These are phyloP conservation scores for Copsychus sechellarum DNA, from an alignment of 2,113 vertebrate genomes.

Conservation along the genomic window DNA sequence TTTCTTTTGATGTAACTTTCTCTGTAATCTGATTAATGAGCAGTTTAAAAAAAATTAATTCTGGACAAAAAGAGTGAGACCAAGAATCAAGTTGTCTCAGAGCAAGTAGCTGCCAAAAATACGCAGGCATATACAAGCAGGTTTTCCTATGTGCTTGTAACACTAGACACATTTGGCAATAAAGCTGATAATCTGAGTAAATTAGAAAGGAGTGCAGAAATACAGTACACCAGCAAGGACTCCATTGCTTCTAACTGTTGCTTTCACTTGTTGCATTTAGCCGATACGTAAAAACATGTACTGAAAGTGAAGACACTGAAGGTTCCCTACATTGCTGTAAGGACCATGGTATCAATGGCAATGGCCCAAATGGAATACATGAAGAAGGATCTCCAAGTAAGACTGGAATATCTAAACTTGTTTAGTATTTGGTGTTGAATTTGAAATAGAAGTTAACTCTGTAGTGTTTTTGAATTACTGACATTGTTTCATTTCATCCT, in stretches of 20 bases:
- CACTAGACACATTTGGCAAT: neutral
- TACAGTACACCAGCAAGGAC: neutral
- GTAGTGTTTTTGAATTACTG: neutral
- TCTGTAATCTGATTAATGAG: neutral
- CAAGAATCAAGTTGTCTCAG: neutral
- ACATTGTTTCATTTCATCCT: neutral
- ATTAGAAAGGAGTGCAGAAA: neutral
- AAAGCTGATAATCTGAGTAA: neutral
- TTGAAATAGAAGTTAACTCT: neutral
- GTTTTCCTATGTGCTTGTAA: neutral
- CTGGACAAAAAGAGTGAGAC: neutral
- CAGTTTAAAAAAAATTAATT: neutral
- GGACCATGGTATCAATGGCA: constrained; percentile 90
- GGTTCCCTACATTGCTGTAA: constrained; percentile 85
- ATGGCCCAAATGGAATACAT: constrained; percentile 89
- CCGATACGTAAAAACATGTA: constrained; percentile 80
- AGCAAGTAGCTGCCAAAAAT: neutral
- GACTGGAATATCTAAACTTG: constrained; percentile 32
- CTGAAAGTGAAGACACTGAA: constrained; percentile 82
- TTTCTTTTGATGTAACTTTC: neutral
- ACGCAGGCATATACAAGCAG: fast-evolving
- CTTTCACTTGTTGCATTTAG: constrained; percentile 61
- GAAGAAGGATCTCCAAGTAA: constrained; percentile 98
- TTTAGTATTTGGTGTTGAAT: neutral
- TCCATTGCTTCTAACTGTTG: neutral